Evolutionary conservation across 1,140 invertebrate genomes (phyloP).

Genomic region (Lordiphosa collinella): DNA sequence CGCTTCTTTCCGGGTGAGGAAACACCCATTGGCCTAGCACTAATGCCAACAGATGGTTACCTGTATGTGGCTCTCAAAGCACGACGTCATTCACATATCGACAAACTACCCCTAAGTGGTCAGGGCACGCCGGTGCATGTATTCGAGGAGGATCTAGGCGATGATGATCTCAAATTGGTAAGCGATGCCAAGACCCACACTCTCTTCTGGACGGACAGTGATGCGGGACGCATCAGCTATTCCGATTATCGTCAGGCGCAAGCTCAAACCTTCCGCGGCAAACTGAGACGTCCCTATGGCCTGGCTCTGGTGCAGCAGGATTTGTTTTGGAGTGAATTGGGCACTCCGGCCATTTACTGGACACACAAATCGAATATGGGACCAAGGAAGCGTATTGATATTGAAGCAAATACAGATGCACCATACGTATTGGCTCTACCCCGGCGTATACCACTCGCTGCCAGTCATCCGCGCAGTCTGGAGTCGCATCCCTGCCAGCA

Average conservation of each 20-base stretch:
- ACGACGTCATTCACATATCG: slow-evolving; percentile 81
- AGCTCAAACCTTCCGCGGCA: slow-evolving; percentile 61
- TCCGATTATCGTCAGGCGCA: slow-evolving; percentile 68
- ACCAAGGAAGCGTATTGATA: slow-evolving; percentile 53
- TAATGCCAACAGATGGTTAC: slow-evolving; percentile 85
- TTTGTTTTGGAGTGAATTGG: slow-evolving; percentile 83
- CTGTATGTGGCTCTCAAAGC: slow-evolving; percentile 84
- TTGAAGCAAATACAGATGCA: slow-evolving; percentile 27
- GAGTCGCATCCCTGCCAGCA: slow-evolving; percentile 82
- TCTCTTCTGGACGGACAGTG: slow-evolving; percentile 69
- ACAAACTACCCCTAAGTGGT: slow-evolving; percentile 83
- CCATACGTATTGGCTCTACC: slow-evolving; percentile 10
- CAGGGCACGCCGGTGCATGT: slow-evolving; percentile 79
- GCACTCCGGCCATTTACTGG: slow-evolving; percentile 82
- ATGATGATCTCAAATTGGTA: slow-evolving; percentile 55
- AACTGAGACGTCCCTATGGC: slow-evolving; percentile 79
- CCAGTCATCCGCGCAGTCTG: slow-evolving; percentile 23
- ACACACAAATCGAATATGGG: slow-evolving; percentile 81
- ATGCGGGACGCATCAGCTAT: slow-evolving; percentile 58
- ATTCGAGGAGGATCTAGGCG: slow-evolving; percentile 80
- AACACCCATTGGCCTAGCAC: slow-evolving; percentile 82
- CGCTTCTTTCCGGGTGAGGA: slow-evolving; percentile 81
- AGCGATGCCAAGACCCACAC: slow-evolving; percentile 41
- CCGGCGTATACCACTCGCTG: slow-evolving; percentile 37
- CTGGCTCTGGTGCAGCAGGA: slow-evolving; percentile 82